Evolutionary conservation across 2,888 invertebrate genomes (phyloP).

Genomic region (Calliopum simillimum): DNA sequence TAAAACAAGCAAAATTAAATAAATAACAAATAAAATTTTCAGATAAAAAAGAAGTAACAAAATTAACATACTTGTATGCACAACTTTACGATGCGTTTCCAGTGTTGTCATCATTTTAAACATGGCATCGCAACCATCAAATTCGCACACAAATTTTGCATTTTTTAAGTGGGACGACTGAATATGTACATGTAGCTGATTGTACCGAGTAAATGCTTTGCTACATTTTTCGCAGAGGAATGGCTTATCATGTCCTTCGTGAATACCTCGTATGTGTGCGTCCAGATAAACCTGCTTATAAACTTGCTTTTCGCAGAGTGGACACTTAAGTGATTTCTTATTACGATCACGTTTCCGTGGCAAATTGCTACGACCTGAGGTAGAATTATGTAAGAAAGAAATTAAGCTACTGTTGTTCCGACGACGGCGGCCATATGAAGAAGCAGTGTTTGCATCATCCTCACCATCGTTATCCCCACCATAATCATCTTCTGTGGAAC

Average conservation of each 20-base stretch:
- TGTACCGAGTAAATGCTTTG: constrained; percentile 57
- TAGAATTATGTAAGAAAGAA: neutral
- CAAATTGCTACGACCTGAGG: neutral
- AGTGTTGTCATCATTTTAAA: constrained; percentile 40
- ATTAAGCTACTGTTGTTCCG: neutral
- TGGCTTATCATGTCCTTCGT: constrained; percentile 58
- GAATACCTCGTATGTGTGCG: constrained; percentile 59
- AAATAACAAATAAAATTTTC: neutral
- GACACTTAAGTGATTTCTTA: constrained; percentile 42
- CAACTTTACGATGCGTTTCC: constrained; percentile 41
- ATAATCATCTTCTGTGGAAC: constrained; percentile 38
- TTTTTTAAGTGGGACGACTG: constrained; percentile 50
- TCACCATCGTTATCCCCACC: constrained; percentile 37
- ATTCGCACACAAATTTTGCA: constrained; percentile 39
- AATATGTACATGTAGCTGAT: constrained; percentile 55
- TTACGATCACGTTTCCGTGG: constrained; percentile 48
- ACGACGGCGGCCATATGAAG: constrained; percentile 11
- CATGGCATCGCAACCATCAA: constrained; percentile 41
- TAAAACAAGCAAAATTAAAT: constrained; percentile 4
- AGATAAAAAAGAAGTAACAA: neutral
- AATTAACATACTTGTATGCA: constrained; percentile 34
- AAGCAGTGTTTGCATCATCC: constrained; percentile 37
- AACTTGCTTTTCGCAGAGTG: constrained; percentile 56
- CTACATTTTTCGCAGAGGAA: constrained; percentile 57
- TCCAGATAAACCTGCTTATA: constrained; percentile 59